These are phyloP conservation scores for Muscicapa comitata DNA, from an alignment of 2,797 vertebrate genomes.

Conservation along the genomic window DNA sequence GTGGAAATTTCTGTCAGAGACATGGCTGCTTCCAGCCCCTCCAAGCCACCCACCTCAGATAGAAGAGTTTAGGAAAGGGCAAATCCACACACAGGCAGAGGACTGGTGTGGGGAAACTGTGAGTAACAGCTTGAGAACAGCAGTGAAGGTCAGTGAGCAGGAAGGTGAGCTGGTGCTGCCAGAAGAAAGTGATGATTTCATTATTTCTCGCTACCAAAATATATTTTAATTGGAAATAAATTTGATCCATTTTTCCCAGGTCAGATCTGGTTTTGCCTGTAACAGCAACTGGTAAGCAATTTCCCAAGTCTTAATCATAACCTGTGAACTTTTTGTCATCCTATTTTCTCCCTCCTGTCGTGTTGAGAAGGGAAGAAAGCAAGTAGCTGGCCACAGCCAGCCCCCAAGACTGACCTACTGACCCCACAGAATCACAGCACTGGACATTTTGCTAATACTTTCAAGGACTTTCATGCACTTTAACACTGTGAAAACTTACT, in stretches of 20 bases:
- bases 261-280: background rate
- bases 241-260: background rate
- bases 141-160: background rate
- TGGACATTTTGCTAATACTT: background rate
- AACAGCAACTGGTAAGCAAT: background rate
- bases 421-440: background rate
- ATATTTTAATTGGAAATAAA: background rate
- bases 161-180: background rate
- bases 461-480: background rate
- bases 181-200: background rate
- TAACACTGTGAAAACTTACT: background rate
- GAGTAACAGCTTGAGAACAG: background rate
- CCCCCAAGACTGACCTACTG: background rate
- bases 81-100: background rate
- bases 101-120: rapidly evolving
- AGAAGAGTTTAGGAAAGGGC: background rate
- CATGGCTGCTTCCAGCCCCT: background rate
- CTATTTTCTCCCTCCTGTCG: background rate
- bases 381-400: background rate
- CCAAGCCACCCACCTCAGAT: rapidly evolving
- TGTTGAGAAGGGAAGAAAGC: background rate
- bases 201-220: background rate
- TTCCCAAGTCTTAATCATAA: background rate
- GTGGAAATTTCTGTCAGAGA: background rate
- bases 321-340: background rate